Evolutionary conservation across 2,888 invertebrate genomes (phyloP).

Genomic region (Lasioglossum oenotherae): DNA sequence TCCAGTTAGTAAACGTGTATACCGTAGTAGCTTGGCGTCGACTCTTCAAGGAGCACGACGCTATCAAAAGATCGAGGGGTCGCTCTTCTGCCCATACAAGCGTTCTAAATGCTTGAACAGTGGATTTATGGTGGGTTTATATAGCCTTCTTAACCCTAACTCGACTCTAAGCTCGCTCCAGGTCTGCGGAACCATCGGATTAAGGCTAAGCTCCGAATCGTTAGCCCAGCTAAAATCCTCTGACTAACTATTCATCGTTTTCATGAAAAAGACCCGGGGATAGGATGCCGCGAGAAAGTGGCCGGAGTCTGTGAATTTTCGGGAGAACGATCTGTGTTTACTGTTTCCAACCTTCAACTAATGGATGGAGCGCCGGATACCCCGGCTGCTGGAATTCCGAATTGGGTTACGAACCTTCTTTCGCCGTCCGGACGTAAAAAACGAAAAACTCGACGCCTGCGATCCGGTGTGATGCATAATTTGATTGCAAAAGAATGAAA

Average conservation of each 20-base stretch:
- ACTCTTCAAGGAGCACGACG: background rate
- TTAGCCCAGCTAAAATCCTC: constrained; percentile 53
- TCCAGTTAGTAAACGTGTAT: background rate
- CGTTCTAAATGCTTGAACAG: constrained; percentile 43
- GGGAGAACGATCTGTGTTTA: constrained; percentile 1
- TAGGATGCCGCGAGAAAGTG: constrained; percentile 12
- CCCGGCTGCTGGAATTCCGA: background rate
- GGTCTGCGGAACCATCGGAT: constrained; percentile 44
- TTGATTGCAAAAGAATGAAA: background rate
- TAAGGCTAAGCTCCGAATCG: constrained; percentile 62
- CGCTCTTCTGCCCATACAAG: constrained; percentile 11
- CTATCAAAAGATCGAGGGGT: constrained; percentile 24
- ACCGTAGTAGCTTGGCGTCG: background rate
- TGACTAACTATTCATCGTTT: constrained; percentile 48
- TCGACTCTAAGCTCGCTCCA: constrained; percentile 52
- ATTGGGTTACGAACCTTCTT: constrained; percentile 25
- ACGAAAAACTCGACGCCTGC: background rate
- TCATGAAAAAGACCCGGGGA: constrained; percentile 26
- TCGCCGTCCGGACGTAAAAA: background rate
- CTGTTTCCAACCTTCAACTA: constrained; percentile 19
- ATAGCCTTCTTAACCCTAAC: constrained; percentile 65
- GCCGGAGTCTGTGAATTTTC: constrained; percentile 18
- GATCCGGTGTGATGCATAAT: background rate
- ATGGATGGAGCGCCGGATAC: constrained; percentile 7
- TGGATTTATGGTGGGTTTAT: constrained; percentile 63